Percentiles rank a stretch among this genome's conserved stretches.
These are phyloP conservation scores for Drosophila sordidula DNA, from an alignment of 2,888 invertebrate genomes.

Conservation along the genomic window DNA sequence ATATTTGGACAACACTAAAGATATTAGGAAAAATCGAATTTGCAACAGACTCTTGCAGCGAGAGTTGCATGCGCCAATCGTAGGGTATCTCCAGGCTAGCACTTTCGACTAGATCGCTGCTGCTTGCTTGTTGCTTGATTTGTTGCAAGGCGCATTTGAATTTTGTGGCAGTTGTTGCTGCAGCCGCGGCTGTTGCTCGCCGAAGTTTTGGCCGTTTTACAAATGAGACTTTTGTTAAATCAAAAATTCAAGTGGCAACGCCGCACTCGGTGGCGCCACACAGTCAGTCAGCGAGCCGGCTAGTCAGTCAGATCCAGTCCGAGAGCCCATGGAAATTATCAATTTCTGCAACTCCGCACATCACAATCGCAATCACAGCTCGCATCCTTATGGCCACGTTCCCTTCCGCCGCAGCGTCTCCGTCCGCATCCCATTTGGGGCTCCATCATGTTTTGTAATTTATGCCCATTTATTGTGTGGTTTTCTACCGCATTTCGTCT, in stretches of 20 bases:
- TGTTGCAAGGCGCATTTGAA: conserved; percentile 52
- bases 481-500: conserved; percentile 74
- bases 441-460: conserved; percentile 74
- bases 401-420: background rate
- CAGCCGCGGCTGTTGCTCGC: conserved; percentile 15
- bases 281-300: conserved; percentile 33
- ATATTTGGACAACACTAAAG: no score
- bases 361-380: conserved; percentile 24
- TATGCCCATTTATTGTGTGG: conserved; percentile 78
- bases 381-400: conserved; percentile 29
- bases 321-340: conserved; percentile 64
- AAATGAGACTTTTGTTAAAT: conserved; percentile 78
- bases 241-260: conserved; percentile 78
- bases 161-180: conserved; percentile 30
- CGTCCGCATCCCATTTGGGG: conserved; percentile 39
- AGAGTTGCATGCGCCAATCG: background rate
- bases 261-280: conserved; percentile 76
- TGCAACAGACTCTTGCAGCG: no score
- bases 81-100: conserved; percentile 9
- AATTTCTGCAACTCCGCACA: conserved; percentile 54
- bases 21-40: no score
- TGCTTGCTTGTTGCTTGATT: conserved; percentile 21
- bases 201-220: conserved; percentile 63
- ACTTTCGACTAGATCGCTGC: background rate
- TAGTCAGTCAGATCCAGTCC: conserved; percentile 6